Conservation (phyloP, 2,113 vertebrate genomes). For the Phyllopteryx taeniolatus region DNA sequence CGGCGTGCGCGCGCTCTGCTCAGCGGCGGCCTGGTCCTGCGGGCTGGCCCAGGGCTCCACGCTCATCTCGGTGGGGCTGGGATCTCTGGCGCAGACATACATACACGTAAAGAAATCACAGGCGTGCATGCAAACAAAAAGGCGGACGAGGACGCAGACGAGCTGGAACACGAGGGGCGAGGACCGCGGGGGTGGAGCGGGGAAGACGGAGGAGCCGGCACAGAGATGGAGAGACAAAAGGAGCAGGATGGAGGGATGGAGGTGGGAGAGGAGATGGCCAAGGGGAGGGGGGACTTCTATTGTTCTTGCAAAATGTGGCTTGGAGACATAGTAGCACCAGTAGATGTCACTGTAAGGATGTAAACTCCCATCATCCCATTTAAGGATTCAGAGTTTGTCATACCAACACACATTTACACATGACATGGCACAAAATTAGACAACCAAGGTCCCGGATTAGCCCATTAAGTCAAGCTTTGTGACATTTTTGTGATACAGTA, state of each 20-base stretch:
- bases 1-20: constrained; percentile 40
- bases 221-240: constrained; percentile 57
- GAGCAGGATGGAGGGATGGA: constrained; percentile 41
- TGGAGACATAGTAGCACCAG: constrained; percentile 45
- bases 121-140: constrained; percentile 61
- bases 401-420: too few species aligned
- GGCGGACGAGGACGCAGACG: constrained; percentile 37
- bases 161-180: constrained; percentile 3
- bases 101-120: constrained; percentile 59
- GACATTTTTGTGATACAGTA: too few species aligned
- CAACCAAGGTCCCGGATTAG: too few species aligned
- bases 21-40: constrained; percentile 66
- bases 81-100: constrained; percentile 66
- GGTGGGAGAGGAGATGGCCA: constrained; percentile 39
- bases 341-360: constrained; percentile 54
- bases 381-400: too few species aligned
- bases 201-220: constrained; percentile 22
- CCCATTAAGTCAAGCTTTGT: too few species aligned
- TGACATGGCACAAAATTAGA: too few species aligned
- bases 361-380: not conserved
- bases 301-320: constrained; percentile 60
- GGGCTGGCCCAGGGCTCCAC: constrained; percentile 69
- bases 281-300: constrained; percentile 62
- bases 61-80: constrained; percentile 78
- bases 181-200: constrained; percentile 9